Percentiles rank a stretch among this genome's conserved stretches.
These are phyloP conservation scores for Rhizoglyphus robini DNA, from an alignment of 1,140 invertebrate genomes.

Conservation along the genomic window DNA sequence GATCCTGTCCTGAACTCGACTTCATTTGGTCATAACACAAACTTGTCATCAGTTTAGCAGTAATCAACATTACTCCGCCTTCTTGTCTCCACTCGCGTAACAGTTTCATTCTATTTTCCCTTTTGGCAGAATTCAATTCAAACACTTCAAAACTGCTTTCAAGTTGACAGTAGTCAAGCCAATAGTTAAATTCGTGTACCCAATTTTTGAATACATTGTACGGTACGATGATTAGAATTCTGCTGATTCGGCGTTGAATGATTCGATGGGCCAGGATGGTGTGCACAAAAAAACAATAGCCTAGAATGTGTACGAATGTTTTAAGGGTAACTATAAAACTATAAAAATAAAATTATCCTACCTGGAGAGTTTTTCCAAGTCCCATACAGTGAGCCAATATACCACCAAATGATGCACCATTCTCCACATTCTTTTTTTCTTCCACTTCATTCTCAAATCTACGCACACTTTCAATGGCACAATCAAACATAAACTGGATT, in stretches of 20 bases:
- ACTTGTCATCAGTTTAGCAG: slow-evolving; percentile 83
- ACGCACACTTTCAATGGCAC: slow-evolving; percentile 74
- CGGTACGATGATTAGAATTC: slow-evolving; percentile 78
- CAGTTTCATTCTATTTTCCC: slow-evolving; percentile 38
- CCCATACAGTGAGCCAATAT: slow-evolving; percentile 99
- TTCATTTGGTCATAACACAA: slow-evolving; percentile 40
- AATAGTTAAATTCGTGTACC: slow-evolving; percentile 78
- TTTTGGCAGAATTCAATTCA: neutral
- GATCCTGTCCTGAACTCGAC: slow-evolving; percentile 29
- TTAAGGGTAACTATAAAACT: neutral
- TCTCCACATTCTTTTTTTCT: neutral
- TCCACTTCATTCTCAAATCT: slow-evolving; percentile 40
- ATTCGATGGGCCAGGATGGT: slow-evolving; percentile 49
- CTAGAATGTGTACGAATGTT: too few relatives aligned
- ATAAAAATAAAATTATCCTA: slow-evolving; percentile 24
- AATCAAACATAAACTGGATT: slow-evolving; percentile 94
- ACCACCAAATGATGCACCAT: slow-evolving; percentile 65
- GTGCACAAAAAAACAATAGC: slow-evolving; percentile 80
- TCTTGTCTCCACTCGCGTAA: slow-evolving; percentile 61
- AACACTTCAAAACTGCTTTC: slow-evolving; percentile 28
- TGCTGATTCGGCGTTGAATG: slow-evolving; percentile 48
- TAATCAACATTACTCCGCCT: slow-evolving; percentile 83
- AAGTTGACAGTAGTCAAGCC: slow-evolving; percentile 53
- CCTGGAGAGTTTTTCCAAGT: slow-evolving; percentile 94
- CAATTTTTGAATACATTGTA: slow-evolving; percentile 91